Percentiles rank a stretch among this genome's conserved stretches.
These are phyloP conservation scores for Bothrops alternatus DNA, from an alignment of 2,797 vertebrate species.

Conservation along the genomic window DNA sequence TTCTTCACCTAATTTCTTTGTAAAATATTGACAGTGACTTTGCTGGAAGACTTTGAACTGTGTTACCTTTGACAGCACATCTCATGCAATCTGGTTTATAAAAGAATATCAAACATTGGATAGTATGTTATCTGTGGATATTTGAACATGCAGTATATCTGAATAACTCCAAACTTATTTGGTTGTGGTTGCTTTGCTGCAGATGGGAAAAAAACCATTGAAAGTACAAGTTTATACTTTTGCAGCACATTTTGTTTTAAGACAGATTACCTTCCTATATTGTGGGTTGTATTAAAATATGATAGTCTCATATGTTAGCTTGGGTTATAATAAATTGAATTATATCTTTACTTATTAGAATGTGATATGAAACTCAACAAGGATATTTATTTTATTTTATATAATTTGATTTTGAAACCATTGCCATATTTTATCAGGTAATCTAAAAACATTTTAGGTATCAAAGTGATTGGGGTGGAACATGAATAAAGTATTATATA, in stretches of 20 bases:
- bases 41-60: background rate
- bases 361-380: background rate
- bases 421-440: background rate
- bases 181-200: background rate
- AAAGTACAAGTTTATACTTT: background rate
- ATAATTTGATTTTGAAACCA: background rate
- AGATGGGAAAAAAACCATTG: background rate
- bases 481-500: background rate
- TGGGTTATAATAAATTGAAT: background rate
- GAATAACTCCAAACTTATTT: background rate
- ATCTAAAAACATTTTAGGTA: background rate
- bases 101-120: background rate
- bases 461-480: background rate
- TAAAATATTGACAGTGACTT: background rate
- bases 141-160: background rate
- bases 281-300: background rate
- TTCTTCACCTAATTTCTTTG: background rate
- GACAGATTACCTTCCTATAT: background rate
- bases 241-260: background rate
- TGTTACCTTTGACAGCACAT: background rate
- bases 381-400: background rate
- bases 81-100: background rate
- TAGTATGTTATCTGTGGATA: background rate
- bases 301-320: background rate
- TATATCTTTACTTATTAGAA: background rate